A percentile compares a stretch with the other conserved stretches of the same genome.
phyloP scores from a whole-genome alignment of 2,888 invertebrate species.

The Deilephila elpenor region DNA sequence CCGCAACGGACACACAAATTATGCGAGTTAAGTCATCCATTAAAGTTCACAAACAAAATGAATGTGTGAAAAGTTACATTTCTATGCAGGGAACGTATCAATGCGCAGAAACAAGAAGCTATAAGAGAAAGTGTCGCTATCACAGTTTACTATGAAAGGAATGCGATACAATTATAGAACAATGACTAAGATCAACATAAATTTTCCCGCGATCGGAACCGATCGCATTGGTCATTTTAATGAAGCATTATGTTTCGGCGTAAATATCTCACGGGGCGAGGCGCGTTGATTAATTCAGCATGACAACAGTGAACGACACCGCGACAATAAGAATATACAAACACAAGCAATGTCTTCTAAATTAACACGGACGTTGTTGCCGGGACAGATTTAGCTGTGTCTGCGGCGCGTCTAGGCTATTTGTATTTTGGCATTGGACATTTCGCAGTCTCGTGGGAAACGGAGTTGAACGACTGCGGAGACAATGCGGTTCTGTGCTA shows the following conservation, averaged over 20 bases:
- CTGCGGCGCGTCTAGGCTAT: constrained; percentile 83
- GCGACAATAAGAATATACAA: constrained; percentile 54
- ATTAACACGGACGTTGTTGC: constrained; percentile 64
- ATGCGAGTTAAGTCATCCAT: neutral
- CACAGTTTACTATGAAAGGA: constrained; percentile 11
- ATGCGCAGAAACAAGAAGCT: constrained; percentile 6
- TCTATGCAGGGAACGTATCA: constrained; percentile 1
- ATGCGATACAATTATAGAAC: constrained; percentile 26
- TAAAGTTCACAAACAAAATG: neutral
- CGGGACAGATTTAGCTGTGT: constrained; percentile 79
- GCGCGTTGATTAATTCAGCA: constrained; percentile 22
- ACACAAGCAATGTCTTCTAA: constrained; percentile 58
- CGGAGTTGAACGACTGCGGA: constrained; percentile 83
- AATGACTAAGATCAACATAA: constrained; percentile 23
- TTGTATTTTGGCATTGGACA: constrained; percentile 81
- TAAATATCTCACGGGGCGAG: constrained; percentile 19
- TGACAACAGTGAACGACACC: constrained; percentile 42
- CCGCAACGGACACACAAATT: neutral
- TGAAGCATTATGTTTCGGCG: constrained; percentile 24
- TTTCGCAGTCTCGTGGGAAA: constrained; percentile 82
- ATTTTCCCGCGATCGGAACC: constrained; percentile 13
- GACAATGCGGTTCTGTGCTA: constrained; percentile 78
- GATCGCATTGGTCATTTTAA: constrained; percentile 18
- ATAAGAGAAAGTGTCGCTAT: constrained; percentile 24
- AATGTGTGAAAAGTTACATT: constrained; percentile 5